Evolutionary conservation across 2,797 vertebrate species (phyloP), one percentile per base, ranked within the genome.

Genomic region (Cyprinella venusta): DNA sequence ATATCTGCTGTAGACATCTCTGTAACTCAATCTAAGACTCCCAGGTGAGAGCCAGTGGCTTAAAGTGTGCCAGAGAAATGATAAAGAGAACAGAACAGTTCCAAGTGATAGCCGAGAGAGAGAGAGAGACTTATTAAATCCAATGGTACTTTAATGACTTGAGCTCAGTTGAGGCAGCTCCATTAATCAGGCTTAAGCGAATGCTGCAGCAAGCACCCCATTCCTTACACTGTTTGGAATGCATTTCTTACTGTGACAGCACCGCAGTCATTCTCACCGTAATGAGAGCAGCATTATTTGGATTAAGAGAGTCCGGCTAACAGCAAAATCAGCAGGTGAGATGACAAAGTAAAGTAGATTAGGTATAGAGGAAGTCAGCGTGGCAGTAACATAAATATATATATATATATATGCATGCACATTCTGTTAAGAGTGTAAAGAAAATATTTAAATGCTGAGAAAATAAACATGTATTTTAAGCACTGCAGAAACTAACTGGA

Each of bases 111-210:
- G 75, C 50, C 40, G 64, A 40, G 83, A 56, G 74, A 61, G 70
- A 61, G 70, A 82, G 84, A 63, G 79, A 54, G 52, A 59, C 76
- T 77, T 79, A 84, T 80, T 85, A 84, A 68, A 86, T 92, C 90
- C 92, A 89, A 91, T 91, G 90, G 92, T 91, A 92, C 91, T 93
- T 92, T 93, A 94, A 95, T 94, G 92, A 94, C 93, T 92, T 91
- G 92, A 88, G 90, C 91, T 90, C 91, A 83, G 89, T 84, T 88
- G 89, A 91, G 90, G 92, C 90, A 89, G 90, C 88, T 91, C 93
- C 89, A 94, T 95, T 94, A 94, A 95, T 95, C 93, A 93, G 92
- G 89, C 67, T 80, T 92, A 92, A 93, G 91, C 92, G 92, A 86
- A 89, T 90, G 87, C 90, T 90, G 88, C 87, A 68, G 88, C 69